Conservation (phyloP, 1,140 invertebrate genomes). For the Drosophila funebris region DNA sequence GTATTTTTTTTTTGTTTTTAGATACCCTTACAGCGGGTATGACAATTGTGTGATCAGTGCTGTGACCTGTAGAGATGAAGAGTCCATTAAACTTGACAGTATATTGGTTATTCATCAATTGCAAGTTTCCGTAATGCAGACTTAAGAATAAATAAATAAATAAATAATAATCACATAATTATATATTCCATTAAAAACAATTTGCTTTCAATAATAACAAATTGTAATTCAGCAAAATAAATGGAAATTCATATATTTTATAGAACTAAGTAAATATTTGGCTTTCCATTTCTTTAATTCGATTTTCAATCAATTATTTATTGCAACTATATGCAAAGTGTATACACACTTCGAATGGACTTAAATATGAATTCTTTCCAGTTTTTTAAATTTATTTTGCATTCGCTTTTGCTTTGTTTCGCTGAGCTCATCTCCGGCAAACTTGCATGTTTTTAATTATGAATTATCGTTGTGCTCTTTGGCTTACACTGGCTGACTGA, state of each 20-base stretch:
- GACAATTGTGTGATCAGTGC: background rate
- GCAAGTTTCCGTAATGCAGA: no score
- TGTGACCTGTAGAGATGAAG: background rate
- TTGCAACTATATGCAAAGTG: background rate
- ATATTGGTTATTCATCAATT: no score
- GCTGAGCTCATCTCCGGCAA: conserved; percentile 34
- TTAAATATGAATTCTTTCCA: background rate
- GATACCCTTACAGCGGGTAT: background rate
- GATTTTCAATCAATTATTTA: no score
- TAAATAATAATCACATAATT: no score
- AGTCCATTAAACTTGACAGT: no score
- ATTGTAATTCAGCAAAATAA: no score
- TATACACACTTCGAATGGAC: background rate
- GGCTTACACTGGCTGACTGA: conserved; percentile 26
- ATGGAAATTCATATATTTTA: no score
- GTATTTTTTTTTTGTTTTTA: conserved; percentile 7
- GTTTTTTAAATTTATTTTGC: conserved; percentile 13
- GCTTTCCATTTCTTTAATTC: no score
- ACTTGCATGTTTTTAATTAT: conserved; percentile 80
- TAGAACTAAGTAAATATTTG: no score
- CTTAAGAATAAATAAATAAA: no score
- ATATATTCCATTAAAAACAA: no score
- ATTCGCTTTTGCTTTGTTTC: conserved; percentile 28
- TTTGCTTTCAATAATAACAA: no score
- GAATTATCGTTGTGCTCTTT: conserved; percentile 70